Evolutionary conservation across 1,140 invertebrate species (phyloP).

Genomic region (Zaprionus africanus): DNA sequence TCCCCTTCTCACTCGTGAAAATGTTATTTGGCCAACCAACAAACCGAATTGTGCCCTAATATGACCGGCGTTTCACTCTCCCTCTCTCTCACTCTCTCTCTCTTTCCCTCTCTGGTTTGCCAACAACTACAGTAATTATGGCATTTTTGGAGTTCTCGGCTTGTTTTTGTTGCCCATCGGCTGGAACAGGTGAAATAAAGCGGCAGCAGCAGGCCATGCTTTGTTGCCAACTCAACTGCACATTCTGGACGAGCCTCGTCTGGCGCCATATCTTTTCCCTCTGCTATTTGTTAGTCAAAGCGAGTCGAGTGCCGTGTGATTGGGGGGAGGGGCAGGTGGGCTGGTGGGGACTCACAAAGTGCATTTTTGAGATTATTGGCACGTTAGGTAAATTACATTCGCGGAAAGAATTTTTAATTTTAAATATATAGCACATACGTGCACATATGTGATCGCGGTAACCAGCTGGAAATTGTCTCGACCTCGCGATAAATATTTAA

Average conservation of each 20-base stretch:
- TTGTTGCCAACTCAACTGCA: constrained; percentile 50
- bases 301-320: background rate
- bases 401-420: constrained; percentile 77
- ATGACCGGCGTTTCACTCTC: constrained; percentile 42
- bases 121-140: constrained; percentile 73
- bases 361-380: constrained; percentile 77
- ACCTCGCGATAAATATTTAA: constrained; percentile 2
- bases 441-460: background rate
- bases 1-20: background rate
- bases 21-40: constrained; percentile 71
- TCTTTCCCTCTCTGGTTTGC: background rate
- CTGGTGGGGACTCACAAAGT: constrained; percentile 27
- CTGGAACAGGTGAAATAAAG: background rate
- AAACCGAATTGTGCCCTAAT: constrained; percentile 73
- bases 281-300: constrained; percentile 22
- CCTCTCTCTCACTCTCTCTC: constrained; percentile 6
- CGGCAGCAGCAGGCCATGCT: constrained; percentile 36
- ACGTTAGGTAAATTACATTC: constrained; percentile 70
- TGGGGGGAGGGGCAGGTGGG: background rate
- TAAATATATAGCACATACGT: constrained; percentile 26
- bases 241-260: background rate
- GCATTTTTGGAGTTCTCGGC: constrained; percentile 65
- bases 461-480: constrained; percentile 30
- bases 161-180: constrained; percentile 30
- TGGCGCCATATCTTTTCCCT: background rate